Evolutionary conservation across 2,888 invertebrate species (phyloP).

Genomic region (Scaptomyza cyrtandrae): DNA sequence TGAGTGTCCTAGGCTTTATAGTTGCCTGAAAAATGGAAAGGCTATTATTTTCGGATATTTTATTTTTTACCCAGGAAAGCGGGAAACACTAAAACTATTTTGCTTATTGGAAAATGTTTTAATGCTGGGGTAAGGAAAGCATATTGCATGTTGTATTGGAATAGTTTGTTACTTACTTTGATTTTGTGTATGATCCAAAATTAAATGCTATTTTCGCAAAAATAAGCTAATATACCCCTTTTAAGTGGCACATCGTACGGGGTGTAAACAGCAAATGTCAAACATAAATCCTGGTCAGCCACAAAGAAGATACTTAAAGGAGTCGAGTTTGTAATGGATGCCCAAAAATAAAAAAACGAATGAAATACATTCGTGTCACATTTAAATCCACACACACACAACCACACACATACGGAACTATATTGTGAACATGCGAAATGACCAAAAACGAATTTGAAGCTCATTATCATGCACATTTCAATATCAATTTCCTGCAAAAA

Average conservation of each 20-base stretch:
- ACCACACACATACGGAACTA: constrained; percentile 3
- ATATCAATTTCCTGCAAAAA: constrained; percentile 63
- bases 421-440: constrained; percentile 24
- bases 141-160: no score
- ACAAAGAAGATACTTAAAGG: constrained; percentile 26
- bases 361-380: constrained; percentile 48
- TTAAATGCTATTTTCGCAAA: no score
- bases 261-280: constrained; percentile 33
- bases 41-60: no score
- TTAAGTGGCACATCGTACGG: background rate
- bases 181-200: no score
- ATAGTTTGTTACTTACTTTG: no score
- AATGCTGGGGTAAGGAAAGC: no score
- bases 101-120: no score
- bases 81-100: no score
- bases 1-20: no score
- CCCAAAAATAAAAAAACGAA: constrained; percentile 19
- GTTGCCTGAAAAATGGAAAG: no score
- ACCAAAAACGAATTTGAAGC: constrained; percentile 59
- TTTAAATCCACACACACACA: constrained; percentile 40
- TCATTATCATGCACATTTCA: constrained; percentile 72
- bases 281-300: constrained; percentile 41
- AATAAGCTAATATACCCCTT: background rate
- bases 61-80: no score
- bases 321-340: constrained; percentile 31